Conservation (phyloP, 2,888 invertebrate genomes). For the Eupelmus urozonus region DNA sequence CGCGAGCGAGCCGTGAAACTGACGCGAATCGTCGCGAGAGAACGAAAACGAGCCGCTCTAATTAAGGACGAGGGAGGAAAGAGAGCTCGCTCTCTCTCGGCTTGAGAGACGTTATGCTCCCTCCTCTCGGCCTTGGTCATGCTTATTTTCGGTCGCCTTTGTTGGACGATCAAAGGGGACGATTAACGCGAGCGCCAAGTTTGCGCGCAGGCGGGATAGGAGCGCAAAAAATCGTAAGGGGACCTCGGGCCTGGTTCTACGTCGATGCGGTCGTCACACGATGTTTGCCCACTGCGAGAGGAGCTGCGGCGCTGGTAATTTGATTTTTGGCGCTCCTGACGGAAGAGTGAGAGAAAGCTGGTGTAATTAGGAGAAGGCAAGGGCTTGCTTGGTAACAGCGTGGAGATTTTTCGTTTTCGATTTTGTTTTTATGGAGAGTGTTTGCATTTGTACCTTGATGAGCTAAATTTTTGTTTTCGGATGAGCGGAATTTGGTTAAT, state of each 20-base stretch:
- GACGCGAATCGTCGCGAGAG: constrained; percentile 47
- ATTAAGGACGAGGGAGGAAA: constrained; percentile 20
- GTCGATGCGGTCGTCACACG: background rate
- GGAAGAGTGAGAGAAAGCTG: background rate
- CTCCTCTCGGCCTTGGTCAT: background rate
- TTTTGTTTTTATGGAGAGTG: no score
- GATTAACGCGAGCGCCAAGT: constrained; percentile 18
- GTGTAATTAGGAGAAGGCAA: background rate
- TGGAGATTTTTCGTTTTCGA: no score
- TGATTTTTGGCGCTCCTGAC: background rate
- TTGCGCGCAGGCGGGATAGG: background rate
- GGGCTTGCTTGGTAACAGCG: no score
- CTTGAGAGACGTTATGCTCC: constrained; percentile 4
- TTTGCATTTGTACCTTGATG: no score
- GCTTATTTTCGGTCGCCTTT: constrained; percentile 21
- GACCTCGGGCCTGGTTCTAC: no score
- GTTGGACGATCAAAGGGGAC: constrained; percentile 34
- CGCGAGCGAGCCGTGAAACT: constrained; percentile 56
- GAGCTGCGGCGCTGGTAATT: background rate
- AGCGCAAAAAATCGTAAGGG: background rate
- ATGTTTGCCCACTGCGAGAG: background rate
- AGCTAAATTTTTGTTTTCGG: no score
- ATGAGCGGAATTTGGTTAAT: no score
- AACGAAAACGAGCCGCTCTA: constrained; percentile 44
- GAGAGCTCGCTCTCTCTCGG: background rate